Conservation (phyloP, 2,797 vertebrate genomes). For the Pseudochirops corinnae region DNA sequence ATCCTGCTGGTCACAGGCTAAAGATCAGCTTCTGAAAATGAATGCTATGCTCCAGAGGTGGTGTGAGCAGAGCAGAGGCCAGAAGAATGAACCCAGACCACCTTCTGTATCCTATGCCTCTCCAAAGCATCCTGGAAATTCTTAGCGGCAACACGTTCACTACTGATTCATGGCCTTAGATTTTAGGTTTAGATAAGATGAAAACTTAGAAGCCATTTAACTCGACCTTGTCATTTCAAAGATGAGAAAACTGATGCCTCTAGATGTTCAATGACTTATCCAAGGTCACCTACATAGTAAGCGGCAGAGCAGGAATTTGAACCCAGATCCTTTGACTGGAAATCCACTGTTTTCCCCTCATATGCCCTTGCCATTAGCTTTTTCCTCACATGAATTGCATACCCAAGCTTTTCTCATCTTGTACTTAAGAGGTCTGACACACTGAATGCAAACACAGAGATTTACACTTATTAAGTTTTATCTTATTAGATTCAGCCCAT, state of each 20-base stretch:
- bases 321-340: not conserved
- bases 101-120: not conserved
- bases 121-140: not conserved
- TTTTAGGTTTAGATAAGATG: not conserved
- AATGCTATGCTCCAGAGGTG: not conserved
- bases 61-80: not conserved
- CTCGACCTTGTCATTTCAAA: conserved; percentile 44
- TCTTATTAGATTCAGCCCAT: not conserved
- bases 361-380: not conserved
- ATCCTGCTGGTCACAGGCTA: not conserved
- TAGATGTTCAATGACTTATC: not conserved
- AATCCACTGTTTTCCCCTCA: not conserved
- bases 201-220: not conserved
- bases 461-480: not conserved
- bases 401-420: not conserved
- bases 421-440: not conserved
- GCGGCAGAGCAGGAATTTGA: not conserved
- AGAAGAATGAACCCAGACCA: not conserved
- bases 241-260: conserved; percentile 48
- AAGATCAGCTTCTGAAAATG: not conserved
- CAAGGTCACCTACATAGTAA: not conserved
- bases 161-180: not conserved
- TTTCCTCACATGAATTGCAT: not conserved
- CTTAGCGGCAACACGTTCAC: no score
- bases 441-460: not conserved